Base-by-base conservation (phyloP, 2,888 invertebrate species). In the Agrochola circellaris region DNA sequence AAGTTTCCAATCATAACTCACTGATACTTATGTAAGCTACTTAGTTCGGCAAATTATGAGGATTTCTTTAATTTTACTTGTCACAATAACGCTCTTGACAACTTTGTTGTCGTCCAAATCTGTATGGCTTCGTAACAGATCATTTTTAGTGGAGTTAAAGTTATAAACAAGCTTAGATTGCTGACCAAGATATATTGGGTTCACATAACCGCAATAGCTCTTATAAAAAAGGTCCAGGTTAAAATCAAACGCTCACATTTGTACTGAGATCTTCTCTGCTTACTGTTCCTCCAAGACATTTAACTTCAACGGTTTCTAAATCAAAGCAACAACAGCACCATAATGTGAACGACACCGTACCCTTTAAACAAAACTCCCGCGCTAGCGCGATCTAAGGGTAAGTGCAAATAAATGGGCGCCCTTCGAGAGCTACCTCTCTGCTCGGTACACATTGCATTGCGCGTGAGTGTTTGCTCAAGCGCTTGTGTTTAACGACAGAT, bases 391-490 rank as follows among this genome's bases (percentile, higher is more conserved):
- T 72, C 61, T 64, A 69, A 79, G 87, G 80, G 82, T 65, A 64
- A 58, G 80, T 38, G 81, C 74, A 86, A 88, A 80, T 80, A 87
- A 70, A 75, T 72, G 74, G 51, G 72, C 65, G 69, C 56, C 73
- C 75, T 77, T 79, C 60, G 45, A 81, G 77, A 68, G 84, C 56
- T 58, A 48, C 67, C 75, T 75, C 88, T 82, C 81, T 83, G 74
- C 79, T 77, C 64, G 64, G 77, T 72, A 77, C 87, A 80, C 86
- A 73, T 38, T 34, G 76, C 64, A 65, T 58, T 75, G 79, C 30
- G 74, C 82, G 71, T 70, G 84, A 85, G 78, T 87, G 81, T 89
- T 87, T 85, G 78, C 73, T 60, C 73, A 78, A 77, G 77, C 64
- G 64, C 73, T 86, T 72, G 48, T 79, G 72, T 79, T 74, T 75